Percentiles rank a stretch among this genome's conserved stretches.
Conservation (phyloP, 2,113 vertebrate genomes). For the Cygnus buccinator region DNA sequence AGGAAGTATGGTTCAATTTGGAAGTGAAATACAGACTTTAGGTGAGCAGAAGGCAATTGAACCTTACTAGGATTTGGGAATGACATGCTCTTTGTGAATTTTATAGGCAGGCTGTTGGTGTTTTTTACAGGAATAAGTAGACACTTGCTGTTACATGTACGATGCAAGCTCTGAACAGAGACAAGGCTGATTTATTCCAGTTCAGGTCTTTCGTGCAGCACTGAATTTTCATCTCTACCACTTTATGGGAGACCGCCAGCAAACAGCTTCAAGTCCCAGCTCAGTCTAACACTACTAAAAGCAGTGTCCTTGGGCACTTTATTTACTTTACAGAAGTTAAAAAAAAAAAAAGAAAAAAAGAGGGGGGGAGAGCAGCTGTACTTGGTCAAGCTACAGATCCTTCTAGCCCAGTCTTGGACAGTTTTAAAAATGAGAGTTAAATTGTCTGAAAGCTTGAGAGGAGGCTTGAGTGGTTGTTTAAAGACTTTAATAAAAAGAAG, state of each 20-base stretch:
- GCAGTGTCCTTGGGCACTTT: background rate
- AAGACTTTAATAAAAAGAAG: background rate
- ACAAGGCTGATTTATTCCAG: background rate
- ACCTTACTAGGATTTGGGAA: background rate
- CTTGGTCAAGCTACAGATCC: background rate
- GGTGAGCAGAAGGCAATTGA: constrained; percentile 14
- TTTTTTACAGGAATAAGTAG: background rate
- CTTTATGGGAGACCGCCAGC: background rate
- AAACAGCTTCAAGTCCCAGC: background rate
- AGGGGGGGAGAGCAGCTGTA: background rate
- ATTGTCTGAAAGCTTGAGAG: background rate
- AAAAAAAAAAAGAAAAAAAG: background rate
- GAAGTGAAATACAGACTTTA: background rate
- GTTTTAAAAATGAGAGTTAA: background rate
- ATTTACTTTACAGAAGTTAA: background rate
- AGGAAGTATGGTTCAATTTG: background rate
- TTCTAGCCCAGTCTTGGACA: background rate
- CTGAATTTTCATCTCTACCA: background rate
- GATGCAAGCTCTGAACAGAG: background rate
- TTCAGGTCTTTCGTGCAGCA: background rate
- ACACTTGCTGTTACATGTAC: background rate
- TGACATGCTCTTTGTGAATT: background rate
- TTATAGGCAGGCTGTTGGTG: background rate
- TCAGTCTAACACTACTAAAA: background rate
- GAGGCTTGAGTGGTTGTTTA: background rate